Evolutionary conservation across 2,888 invertebrate genomes (phyloP).

Genomic region (Hypomecis punctinalis): DNA sequence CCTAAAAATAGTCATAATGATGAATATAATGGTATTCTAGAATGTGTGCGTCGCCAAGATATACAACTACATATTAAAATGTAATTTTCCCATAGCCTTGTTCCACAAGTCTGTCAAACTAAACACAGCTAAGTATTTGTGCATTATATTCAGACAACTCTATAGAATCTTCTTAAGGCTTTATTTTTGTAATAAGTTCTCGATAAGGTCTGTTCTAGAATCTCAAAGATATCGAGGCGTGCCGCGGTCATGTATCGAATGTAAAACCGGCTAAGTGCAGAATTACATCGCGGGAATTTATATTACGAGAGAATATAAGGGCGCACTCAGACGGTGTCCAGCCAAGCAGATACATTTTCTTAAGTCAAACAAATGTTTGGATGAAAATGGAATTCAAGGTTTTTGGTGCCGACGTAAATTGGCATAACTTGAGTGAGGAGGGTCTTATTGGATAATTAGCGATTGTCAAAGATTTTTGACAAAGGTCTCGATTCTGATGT

Average conservation of each 20-base stretch:
- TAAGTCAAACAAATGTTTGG: too few relatives aligned
- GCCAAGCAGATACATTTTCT: too few relatives aligned
- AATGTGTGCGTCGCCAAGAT: too few relatives aligned
- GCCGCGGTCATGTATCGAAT: slow-evolving; percentile 46
- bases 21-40: too few relatives aligned
- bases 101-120: slow-evolving; percentile 3
- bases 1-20: too few relatives aligned
- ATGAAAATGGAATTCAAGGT: too few relatives aligned
- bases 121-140: slow-evolving; percentile 5
- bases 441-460: too few relatives aligned
- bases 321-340: slow-evolving; percentile 36
- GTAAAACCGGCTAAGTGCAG: slow-evolving; percentile 69
- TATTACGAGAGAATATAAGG: slow-evolving; percentile 59
- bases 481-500: too few relatives aligned
- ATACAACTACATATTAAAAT: too few relatives aligned
- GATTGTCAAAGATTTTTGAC: too few relatives aligned
- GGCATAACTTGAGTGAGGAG: too few relatives aligned
- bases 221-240: slow-evolving; percentile 44
- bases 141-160: slow-evolving; percentile 28
- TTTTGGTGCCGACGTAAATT: too few relatives aligned
- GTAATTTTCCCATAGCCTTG: slow-evolving; percentile 1
- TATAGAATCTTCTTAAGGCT: slow-evolving; percentile 47
- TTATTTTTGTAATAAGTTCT: slow-evolving; percentile 61
- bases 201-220: slow-evolving; percentile 48
- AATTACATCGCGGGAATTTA: slow-evolving; percentile 66